Conservation (phyloP, 1,140 invertebrate species). For the Ooceraea biroi region DNA sequence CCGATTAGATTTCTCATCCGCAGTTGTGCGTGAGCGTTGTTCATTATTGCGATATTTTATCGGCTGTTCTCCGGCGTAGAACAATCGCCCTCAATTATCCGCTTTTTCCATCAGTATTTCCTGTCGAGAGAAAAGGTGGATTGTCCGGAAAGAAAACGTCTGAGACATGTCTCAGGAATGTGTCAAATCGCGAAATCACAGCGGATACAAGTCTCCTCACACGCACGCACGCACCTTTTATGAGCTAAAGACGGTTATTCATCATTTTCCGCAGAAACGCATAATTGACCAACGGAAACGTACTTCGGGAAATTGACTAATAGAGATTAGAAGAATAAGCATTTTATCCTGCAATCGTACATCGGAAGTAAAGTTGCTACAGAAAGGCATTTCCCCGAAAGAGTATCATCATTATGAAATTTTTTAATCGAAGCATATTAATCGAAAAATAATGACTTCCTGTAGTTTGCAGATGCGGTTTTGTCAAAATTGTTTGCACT, state of each 20-base stretch:
- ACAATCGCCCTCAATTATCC: constrained; percentile 16
- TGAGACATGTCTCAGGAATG: constrained; percentile 12
- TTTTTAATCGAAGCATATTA: background rate
- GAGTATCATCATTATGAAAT: background rate
- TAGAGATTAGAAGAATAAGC: constrained; percentile 28
- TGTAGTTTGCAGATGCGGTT: background rate
- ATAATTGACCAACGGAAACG: constrained; percentile 52
- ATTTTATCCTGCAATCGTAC: background rate
- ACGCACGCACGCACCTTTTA: background rate
- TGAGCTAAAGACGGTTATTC: constrained; percentile 43
- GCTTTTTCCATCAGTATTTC: constrained; percentile 11
- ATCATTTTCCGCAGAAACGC: constrained; percentile 47
- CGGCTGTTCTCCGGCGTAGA: background rate
- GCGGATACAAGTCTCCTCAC: background rate
- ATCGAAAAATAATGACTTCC: background rate
- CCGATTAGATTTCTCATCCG: too few relatives aligned
- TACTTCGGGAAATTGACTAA: constrained; percentile 38
- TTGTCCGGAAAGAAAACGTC: constrained; percentile 21
- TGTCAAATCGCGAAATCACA: constrained; percentile 46
- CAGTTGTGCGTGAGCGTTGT: background rate
- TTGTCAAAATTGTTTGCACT: background rate
- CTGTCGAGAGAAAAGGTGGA: background rate
- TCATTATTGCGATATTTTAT: background rate
- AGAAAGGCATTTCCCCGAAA: background rate
- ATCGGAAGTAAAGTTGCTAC: background rate